phyloP scores from a whole-genome alignment of 2,797 vertebrate genomes.

The Ataeniobius toweri region DNA sequence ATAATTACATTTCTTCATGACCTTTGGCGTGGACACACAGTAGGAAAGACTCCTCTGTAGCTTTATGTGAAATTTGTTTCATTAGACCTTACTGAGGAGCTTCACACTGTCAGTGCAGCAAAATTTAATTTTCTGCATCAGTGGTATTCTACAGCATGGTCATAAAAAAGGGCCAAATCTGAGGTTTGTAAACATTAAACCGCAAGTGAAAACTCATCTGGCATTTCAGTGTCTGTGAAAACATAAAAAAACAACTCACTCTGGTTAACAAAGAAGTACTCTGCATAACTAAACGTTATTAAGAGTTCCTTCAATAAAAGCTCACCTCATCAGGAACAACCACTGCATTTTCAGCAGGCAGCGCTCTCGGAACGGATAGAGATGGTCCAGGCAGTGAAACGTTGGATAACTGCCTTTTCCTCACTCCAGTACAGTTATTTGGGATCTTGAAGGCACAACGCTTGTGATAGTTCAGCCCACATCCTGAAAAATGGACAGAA shows the following conservation, averaged over 20 bases:
- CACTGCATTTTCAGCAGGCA: slow-evolving; percentile 83
- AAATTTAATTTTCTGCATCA: slow-evolving; percentile 65
- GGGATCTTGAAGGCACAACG: slow-evolving; percentile 98
- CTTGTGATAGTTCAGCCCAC: slow-evolving; percentile 98
- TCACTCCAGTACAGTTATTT: slow-evolving; percentile 95
- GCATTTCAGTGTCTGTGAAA: slow-evolving; percentile 21
- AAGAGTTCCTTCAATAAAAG: neutral
- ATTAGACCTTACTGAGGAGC: slow-evolving; percentile 48
- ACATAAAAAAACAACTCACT: slow-evolving; percentile 7
- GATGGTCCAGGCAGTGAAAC: slow-evolving; percentile 90
- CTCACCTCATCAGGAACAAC: slow-evolving; percentile 89
- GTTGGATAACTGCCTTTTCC: slow-evolving; percentile 93
- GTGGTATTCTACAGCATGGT: slow-evolving; percentile 52
- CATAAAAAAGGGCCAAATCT: slow-evolving; percentile 46
- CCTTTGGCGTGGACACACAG: slow-evolving; percentile 55
- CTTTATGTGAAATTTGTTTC: slow-evolving; percentile 61
- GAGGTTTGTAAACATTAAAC: slow-evolving; percentile 57
- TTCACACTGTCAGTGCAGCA: slow-evolving; percentile 29
- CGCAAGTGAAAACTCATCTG: slow-evolving; percentile 39
- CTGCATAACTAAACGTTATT: neutral
- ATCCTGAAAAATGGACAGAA: slow-evolving; percentile 79
- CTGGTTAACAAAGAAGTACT: neutral
- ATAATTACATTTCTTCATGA: slow-evolving; percentile 68
- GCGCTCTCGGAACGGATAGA: slow-evolving; percentile 87
- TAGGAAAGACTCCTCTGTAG: slow-evolving; percentile 49